Evolutionary conservation across 1,140 invertebrate species (phyloP).

Genomic region (Saccostrea cuccullata): DNA sequence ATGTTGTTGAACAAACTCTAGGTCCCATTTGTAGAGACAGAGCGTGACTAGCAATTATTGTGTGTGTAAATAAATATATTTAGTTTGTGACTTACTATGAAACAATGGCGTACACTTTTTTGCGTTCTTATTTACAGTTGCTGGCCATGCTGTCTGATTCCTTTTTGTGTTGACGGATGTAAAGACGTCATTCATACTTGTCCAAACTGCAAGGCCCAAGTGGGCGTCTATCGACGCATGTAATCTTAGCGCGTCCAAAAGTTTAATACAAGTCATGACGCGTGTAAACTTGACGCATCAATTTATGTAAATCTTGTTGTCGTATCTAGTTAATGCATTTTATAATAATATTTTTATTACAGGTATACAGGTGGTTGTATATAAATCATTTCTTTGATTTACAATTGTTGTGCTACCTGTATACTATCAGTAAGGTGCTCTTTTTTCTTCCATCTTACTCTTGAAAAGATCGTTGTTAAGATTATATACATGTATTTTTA

Average conservation of each 20-base stretch:
- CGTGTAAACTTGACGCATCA: background rate
- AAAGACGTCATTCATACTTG: constrained; percentile 74
- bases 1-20: too few relatives aligned
- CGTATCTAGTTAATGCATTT: background rate
- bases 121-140: background rate
- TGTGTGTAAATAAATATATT: too few relatives aligned
- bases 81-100: too few relatives aligned
- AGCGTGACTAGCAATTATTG: too few relatives aligned
- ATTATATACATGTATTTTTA: background rate
- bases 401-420: background rate
- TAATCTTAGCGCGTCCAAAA: background rate
- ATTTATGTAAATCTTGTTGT: background rate
- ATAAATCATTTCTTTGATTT: background rate
- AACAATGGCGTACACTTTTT: too few relatives aligned
- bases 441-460: too few relatives aligned
- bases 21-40: too few relatives aligned
- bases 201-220: constrained; percentile 69
- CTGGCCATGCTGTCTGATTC: constrained; percentile 70
- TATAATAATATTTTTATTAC: background rate
- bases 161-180: constrained; percentile 71
- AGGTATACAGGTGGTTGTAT: background rate
- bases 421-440: too few relatives aligned
- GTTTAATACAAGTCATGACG: background rate
- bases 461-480: background rate
- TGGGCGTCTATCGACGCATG: constrained; percentile 61